These are phyloP conservation scores for Gorsachius goisagi DNA, from an alignment of 2,113 vertebrate genomes.

Conservation along the genomic window DNA sequence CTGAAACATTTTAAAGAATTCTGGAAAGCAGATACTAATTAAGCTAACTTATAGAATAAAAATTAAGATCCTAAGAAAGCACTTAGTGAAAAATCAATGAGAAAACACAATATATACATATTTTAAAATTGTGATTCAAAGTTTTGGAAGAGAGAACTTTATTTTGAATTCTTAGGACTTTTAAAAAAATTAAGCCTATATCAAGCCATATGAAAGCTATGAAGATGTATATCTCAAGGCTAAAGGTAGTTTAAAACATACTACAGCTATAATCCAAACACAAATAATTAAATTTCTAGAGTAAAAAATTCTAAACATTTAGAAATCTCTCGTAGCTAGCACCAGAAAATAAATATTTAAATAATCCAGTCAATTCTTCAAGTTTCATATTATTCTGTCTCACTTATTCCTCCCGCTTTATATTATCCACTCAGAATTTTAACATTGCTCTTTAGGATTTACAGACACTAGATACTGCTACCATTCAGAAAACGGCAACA, in stretches of 20 bases:
- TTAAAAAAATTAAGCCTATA: not conserved
- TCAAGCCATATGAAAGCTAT: not conserved
- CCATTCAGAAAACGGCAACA: not conserved
- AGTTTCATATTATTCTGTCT: not conserved
- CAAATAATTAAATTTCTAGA: not conserved
- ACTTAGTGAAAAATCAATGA: not conserved
- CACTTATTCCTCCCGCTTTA: not conserved
- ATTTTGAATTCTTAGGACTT: not conserved
- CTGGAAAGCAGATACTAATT: not conserved
- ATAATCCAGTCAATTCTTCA: not conserved
- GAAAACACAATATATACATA: not conserved
- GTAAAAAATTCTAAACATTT: not conserved
- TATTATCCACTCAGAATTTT: not conserved
- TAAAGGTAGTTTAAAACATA: not conserved
- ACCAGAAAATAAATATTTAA: not conserved
- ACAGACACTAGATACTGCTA: not conserved
- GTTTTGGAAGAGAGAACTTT: not conserved
- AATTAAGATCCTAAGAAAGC: not conserved
- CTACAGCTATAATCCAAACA: not conserved
- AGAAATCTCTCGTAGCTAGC: not conserved
- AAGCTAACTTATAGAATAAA: not conserved
- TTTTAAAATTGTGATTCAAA: not conserved
- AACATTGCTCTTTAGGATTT: not conserved
- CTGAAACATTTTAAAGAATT: not conserved
- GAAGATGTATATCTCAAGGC: not conserved